Percentiles rank a stretch among this genome's conserved stretches.
These are phyloP conservation scores for Cariama cristata DNA, from an alignment of 2,113 vertebrate species.

Conservation along the genomic window DNA sequence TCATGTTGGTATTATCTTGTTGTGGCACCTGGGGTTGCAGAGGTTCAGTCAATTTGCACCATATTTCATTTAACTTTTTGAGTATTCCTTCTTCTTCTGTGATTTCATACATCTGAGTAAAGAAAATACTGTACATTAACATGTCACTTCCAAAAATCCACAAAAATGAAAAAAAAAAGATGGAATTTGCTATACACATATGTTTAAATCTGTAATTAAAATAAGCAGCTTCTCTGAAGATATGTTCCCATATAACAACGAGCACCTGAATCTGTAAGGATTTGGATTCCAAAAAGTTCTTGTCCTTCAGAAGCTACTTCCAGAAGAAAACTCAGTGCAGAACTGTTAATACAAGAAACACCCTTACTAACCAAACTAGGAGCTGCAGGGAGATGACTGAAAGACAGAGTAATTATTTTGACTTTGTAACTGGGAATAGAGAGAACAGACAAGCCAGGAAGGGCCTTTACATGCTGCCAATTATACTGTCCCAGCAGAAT, in stretches of 20 bases:
- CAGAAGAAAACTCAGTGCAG: background rate
- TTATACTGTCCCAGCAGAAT: background rate
- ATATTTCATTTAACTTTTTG: slow-evolving; percentile 78
- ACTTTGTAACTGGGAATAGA: background rate
- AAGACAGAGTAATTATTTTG: background rate
- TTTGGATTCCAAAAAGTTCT: background rate
- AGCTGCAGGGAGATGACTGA: background rate
- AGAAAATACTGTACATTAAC: background rate
- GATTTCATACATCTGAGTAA: slow-evolving; percentile 87
- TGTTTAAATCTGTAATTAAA: background rate
- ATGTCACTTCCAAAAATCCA: background rate
- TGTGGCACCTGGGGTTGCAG: slow-evolving; percentile 89
- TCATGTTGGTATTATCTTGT: slow-evolving; percentile 79
- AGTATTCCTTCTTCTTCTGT: slow-evolving; percentile 84
- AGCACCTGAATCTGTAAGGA: background rate
- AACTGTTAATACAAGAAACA: background rate
- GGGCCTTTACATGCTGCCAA: background rate
- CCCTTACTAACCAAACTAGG: background rate
- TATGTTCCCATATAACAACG: background rate
- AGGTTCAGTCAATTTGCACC: slow-evolving; percentile 82
- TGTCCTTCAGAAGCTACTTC: background rate
- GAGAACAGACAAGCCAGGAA: background rate
- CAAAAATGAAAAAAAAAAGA: background rate
- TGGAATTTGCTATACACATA: fast-evolving
- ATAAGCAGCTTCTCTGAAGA: background rate